Conservation (phyloP, 2,888 invertebrate genomes). For the Pelosia muscerda region DNA sequence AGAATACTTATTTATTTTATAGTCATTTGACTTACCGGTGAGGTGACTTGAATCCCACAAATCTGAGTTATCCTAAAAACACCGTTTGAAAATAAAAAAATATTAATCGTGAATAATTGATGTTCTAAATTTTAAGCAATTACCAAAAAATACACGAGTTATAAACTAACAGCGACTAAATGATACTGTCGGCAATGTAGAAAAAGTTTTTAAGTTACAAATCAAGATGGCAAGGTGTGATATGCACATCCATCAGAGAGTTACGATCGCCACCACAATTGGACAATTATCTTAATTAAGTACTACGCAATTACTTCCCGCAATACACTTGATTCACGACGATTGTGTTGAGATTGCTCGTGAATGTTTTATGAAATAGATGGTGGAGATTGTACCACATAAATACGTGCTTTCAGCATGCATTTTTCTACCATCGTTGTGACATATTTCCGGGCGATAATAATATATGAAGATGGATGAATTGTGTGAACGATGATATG, state of each 20-base stretch:
- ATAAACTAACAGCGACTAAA: background rate
- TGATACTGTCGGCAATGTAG: background rate
- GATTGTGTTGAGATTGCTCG: slow-evolving; percentile 47
- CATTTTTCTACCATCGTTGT: slow-evolving; percentile 10
- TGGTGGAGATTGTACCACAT: slow-evolving; percentile 28
- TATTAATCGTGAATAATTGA: too few species aligned
- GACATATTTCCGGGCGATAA: slow-evolving; percentile 13
- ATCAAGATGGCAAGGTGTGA: slow-evolving; percentile 61
- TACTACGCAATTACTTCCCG: slow-evolving; percentile 59
- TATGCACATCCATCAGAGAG: slow-evolving; percentile 61
- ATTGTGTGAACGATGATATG: background rate
- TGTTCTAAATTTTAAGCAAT: too few species aligned
- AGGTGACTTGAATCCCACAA: too few species aligned
- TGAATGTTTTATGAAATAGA: slow-evolving; percentile 51
- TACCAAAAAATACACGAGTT: background rate
- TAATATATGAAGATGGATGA: slow-evolving; percentile 3
- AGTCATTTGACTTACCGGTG: too few species aligned
- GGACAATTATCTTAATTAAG: slow-evolving; percentile 72
- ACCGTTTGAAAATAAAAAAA: too few species aligned
- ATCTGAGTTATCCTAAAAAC: too few species aligned
- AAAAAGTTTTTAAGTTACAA: slow-evolving; percentile 31
- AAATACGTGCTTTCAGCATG: slow-evolving; percentile 15
- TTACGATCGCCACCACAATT: slow-evolving; percentile 61
- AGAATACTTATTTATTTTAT: too few species aligned
- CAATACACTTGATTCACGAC: slow-evolving; percentile 51